phyloP scores from a whole-genome alignment of 2,888 invertebrate species.

The Iselma pallidipennis region DNA sequence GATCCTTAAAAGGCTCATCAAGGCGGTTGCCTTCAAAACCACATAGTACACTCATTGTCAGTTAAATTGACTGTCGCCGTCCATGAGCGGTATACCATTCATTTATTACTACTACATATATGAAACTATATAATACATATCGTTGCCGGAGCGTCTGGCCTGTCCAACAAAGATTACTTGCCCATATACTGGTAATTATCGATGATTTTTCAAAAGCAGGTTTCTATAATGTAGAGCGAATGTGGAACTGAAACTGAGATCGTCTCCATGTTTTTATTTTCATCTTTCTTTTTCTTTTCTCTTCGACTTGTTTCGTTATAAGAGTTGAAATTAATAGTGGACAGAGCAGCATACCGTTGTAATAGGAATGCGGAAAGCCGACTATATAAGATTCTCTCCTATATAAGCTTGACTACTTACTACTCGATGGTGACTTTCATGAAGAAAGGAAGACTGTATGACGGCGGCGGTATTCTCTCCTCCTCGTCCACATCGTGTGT shows the following conservation, averaged over 20 bases:
- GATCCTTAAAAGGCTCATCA: conserved; percentile 23
- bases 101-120: conserved; percentile 23
- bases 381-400: background rate
- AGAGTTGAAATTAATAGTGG: conserved; percentile 16
- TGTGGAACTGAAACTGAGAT: background rate
- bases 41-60: conserved; percentile 8
- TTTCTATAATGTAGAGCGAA: conserved; percentile 3
- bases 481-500: too few species aligned
- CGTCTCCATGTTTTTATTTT: too few species aligned
- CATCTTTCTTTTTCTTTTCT: background rate
- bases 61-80: conserved; percentile 22
- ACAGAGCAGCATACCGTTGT: conserved; percentile 22
- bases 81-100: conserved; percentile 14
- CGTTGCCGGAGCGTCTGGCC: conserved; percentile 19
- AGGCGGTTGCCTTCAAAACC: conserved; percentile 14
- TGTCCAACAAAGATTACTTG: conserved; percentile 27
- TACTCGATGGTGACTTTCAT: background rate
- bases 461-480: conserved; percentile 21
- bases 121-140: background rate
- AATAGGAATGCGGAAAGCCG: conserved; percentile 28
- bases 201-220: conserved; percentile 23
- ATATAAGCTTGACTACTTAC: background rate
- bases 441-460: conserved; percentile 30
- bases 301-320: too few species aligned
- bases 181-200: conserved; percentile 30